A percentile compares a stretch with the other conserved stretches of the same genome.
Conservation (phyloP, 2,888 invertebrate species). For the Pammene aurita region DNA sequence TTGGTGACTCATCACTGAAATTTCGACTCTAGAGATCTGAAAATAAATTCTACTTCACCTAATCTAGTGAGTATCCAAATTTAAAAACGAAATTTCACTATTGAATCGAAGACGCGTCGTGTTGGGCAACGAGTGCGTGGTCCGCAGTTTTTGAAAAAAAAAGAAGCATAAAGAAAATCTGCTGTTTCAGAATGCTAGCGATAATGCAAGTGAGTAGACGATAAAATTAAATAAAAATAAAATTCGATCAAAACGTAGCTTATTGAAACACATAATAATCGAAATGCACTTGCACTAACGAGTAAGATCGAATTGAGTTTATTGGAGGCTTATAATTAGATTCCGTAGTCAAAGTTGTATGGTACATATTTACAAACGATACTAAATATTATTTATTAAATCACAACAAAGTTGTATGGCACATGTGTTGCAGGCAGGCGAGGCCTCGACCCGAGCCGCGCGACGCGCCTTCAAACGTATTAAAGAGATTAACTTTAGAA, state of each 20-base stretch:
- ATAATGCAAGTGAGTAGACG: conserved; percentile 51
- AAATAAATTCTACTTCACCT: conserved; percentile 64
- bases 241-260: conserved; percentile 44
- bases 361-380: conserved; percentile 83
- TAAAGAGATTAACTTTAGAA: conserved; percentile 56
- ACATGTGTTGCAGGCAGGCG: conserved; percentile 74
- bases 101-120: conserved; percentile 76
- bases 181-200: conserved; percentile 47
- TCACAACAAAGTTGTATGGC: conserved; percentile 83
- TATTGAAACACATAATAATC: conserved; percentile 44
- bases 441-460: conserved; percentile 48
- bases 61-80: conserved; percentile 67
- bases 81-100: conserved; percentile 56
- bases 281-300: conserved; percentile 52
- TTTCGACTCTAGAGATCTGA: conserved; percentile 65
- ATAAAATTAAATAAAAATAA: conserved; percentile 45
- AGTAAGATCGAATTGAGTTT: conserved; percentile 58
- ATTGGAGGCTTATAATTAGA: conserved; percentile 70
- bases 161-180: conserved; percentile 50
- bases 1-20: conserved; percentile 81
- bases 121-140: conserved; percentile 45
- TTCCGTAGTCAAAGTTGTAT: conserved; percentile 72
- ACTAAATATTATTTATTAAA: conserved; percentile 82
- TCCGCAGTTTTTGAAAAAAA: conserved; percentile 50
- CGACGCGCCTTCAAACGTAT: conserved; percentile 76